These are phyloP conservation scores for Anneissia japonica DNA, from an alignment of 35 echinoderm and acorn worm genomes.

Conservation along the genomic window DNA sequence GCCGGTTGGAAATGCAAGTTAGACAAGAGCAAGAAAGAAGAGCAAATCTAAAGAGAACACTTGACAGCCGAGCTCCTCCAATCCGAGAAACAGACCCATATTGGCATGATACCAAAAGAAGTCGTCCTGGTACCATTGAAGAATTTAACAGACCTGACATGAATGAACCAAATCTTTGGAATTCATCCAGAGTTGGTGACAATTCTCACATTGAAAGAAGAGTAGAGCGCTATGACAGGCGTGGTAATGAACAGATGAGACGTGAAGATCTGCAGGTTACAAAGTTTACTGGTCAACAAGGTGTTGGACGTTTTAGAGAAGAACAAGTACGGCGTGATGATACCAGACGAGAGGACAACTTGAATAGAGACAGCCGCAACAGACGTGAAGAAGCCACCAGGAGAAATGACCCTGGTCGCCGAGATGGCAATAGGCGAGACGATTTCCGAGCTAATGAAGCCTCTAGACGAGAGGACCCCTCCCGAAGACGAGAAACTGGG, in stretches of 20 bases:
- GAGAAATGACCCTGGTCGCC: background rate
- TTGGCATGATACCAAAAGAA: slow-evolving; percentile 60
- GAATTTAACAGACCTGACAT: background rate
- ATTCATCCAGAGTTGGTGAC: slow-evolving; percentile 4
- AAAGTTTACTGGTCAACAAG: slow-evolving; percentile 7
- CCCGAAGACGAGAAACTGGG: background rate
- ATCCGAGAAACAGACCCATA: slow-evolving; percentile 66
- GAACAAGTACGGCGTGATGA: background rate
- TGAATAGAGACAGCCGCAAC: slow-evolving; percentile 7
- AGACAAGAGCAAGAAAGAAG: slow-evolving; percentile 66
- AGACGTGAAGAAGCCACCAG: slow-evolving; percentile 10
- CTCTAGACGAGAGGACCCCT: background rate
- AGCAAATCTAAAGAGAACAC: slow-evolving; percentile 44
- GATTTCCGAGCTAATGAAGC: background rate
- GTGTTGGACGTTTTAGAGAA: background rate
- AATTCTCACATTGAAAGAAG: slow-evolving; percentile 1
- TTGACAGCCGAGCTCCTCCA: slow-evolving; percentile 56
- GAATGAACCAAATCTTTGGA: background rate
- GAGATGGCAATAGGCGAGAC: background rate
- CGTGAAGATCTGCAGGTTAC: slow-evolving; percentile 17
- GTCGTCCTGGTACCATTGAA: slow-evolving; percentile 11
- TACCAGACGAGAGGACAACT: background rate
- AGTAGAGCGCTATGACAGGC: slow-evolving; percentile 15
- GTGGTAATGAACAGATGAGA: background rate
- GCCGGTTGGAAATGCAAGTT: slow-evolving; percentile 48